These are phyloP conservation scores for Phyllostomus hastatus DNA, from an alignment of 2,113 vertebrate species.

Conservation along the genomic window DNA sequence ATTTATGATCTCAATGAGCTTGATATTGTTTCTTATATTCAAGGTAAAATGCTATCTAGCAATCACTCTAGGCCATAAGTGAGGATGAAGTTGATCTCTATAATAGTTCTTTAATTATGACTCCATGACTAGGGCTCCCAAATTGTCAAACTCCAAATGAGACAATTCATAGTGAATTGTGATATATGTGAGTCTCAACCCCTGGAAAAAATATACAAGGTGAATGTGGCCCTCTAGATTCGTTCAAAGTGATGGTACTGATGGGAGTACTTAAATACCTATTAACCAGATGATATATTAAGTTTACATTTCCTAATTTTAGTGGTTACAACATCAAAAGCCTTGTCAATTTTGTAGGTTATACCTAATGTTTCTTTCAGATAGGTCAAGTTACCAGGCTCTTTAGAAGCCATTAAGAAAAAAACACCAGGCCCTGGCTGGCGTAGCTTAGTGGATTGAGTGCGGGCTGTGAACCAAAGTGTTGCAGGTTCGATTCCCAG, in stretches of 20 bases:
- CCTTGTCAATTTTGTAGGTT: background rate
- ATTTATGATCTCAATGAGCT: background rate
- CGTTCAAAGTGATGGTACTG: background rate
- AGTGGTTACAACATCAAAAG: background rate
- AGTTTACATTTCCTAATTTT: background rate
- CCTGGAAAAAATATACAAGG: background rate
- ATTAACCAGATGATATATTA: background rate
- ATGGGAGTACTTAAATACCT: background rate
- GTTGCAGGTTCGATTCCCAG: too few relatives aligned
- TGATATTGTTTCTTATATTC: background rate
- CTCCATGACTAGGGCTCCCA: background rate
- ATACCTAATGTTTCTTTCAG: background rate
- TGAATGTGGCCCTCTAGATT: background rate
- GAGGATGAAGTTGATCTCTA: background rate
- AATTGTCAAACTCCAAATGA: background rate
- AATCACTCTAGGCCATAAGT: background rate
- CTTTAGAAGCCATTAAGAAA: background rate
- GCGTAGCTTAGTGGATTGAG: too few relatives aligned
- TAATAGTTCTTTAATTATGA: constrained; percentile 11
- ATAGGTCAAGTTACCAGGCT: background rate
- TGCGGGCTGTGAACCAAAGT: too few relatives aligned
- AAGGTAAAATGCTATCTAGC: background rate
- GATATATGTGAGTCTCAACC: background rate
- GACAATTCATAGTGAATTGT: background rate
- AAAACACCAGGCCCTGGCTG: too few relatives aligned